Base-by-base conservation (phyloP, 2,797 vertebrate species). In the Coreius guichenoti region DNA sequence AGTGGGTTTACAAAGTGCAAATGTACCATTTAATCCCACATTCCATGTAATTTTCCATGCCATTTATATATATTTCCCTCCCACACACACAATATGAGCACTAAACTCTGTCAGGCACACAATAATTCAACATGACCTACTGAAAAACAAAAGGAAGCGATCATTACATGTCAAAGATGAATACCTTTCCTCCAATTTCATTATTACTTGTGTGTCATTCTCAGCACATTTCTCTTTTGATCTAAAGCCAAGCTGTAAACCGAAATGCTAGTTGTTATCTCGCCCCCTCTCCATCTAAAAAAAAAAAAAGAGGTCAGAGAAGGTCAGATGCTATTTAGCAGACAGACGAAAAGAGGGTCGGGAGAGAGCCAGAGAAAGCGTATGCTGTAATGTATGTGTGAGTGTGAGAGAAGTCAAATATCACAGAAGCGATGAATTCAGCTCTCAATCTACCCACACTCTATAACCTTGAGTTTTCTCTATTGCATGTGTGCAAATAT, bases 341-440 rank as follows among this genome's bases (percentile, higher is more conserved):
- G 77, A 84, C n/a, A 68, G 76, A 68, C 33, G 6, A 49, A 81
- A 63, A 80, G 89, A 89, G 8, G 26, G 65, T 80, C 54, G 86
- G 84, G 84, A 23, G 45, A 54, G 19, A 67, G 73, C 39, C 81
- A 86, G 80, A 51, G 87, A 86, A 80, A 89, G 79, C 74, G 61
- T 26, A 70, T 13, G 67, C 33, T 56, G 47, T 21, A 81, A 36
- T 14, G 17, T 58, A 63, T 61, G 70, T 61, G 67, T 69, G 47
- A 67, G 65, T 36, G 47, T 56, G 33, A 68, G 63, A 26, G 29
- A 69, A 56, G 80, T 82, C 56, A 82, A 82, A 39, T 63, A 45
- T 65, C 36, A 33, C 54, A 69, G 36, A 45, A 78, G 76, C 5
- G 14, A 13, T 63, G 29, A 36, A 76, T 80, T 67, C 63, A 67